Conservation (phyloP, 2,113 vertebrate species). For the Phalacrocorax brasilianus region DNA sequence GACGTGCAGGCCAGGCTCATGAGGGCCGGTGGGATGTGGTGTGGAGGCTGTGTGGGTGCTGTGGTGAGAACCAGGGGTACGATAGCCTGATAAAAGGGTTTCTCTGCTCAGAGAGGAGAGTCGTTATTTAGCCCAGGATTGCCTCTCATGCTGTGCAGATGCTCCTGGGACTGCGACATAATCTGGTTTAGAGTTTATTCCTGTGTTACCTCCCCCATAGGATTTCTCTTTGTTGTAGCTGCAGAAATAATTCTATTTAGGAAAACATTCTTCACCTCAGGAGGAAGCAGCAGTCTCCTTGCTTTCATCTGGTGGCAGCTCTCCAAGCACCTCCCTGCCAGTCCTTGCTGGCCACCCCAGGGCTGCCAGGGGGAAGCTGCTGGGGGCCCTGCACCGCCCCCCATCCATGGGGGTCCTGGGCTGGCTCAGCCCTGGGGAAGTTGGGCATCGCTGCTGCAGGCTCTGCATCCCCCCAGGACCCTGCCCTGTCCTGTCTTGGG, state of each 20-base stretch:
- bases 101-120: rapidly evolving
- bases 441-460: rapidly evolving
- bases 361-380: not conserved
- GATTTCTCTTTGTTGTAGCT: slow-evolving; percentile 31
- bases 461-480: not conserved
- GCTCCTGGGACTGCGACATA: not conserved
- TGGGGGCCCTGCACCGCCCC: not conserved
- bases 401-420: rapidly evolving
- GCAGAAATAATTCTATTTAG: slow-evolving; percentile 17
- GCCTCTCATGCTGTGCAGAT: rapidly evolving
- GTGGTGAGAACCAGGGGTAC: rapidly evolving
- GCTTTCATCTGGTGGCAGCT: not conserved
- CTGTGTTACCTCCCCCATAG: not conserved
- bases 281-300: not conserved
- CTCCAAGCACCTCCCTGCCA: not conserved
- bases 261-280: not conserved
- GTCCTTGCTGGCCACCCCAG: not conserved
- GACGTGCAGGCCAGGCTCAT: rapidly evolving
- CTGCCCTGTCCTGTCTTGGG: not conserved
- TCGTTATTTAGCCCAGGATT: rapidly evolving
- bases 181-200: not conserved
- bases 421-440: rapidly evolving
- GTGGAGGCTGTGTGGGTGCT: rapidly evolving
- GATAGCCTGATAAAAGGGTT: too few species aligned
- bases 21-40: rapidly evolving